Base-by-base conservation (phyloP, 2,113 vertebrate species). In the Rutilus rutilus region DNA sequence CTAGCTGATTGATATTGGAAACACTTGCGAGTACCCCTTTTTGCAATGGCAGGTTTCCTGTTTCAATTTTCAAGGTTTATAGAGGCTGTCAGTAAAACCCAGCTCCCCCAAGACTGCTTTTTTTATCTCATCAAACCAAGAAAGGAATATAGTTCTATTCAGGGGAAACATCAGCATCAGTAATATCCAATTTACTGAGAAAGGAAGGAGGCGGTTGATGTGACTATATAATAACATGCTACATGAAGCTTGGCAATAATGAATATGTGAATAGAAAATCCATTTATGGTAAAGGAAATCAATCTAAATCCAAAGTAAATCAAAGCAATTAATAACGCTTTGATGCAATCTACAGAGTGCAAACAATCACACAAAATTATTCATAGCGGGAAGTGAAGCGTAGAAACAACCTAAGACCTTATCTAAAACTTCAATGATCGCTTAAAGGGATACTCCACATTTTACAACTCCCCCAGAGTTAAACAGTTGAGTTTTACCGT, bases 121-220 rank as follows among this genome's bases (percentile, higher is more conserved):
- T 91, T 86, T 86, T 67, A 92, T 90, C 91, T 93, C 89, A 91
- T 94, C 93, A 94, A 78, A 86, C 86, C 84, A 86, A 90, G 91
- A 89, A 91, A 87, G 87, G 92, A 92, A 91, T 92, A 93, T 92
- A 93, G 92, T 94, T 93, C 92, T 88, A 94, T 95, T 95, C 92
- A 91, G 90, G 87, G 89, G 89, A 81, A 84, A 93, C 86, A 94
- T 95, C 92, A 95, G 92, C 92, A 89, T 92, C 90, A 90, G 92
- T 94, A 94, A 96, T 94, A 95, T 95, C 94, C 94, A 94, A 95
- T 95, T 95, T 95, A 92, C 91, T 91, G 86, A 82, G 92, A 90
- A 93, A 91, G 91, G 89, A 93, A 90, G 42, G 91, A 93, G 90
- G 93, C 90, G 93, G 92, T 93, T 93, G 94, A 93, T 92, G 89